phyloP scores from a whole-genome alignment of 2,888 invertebrate genomes.

The Sphinx pinastri region DNA sequence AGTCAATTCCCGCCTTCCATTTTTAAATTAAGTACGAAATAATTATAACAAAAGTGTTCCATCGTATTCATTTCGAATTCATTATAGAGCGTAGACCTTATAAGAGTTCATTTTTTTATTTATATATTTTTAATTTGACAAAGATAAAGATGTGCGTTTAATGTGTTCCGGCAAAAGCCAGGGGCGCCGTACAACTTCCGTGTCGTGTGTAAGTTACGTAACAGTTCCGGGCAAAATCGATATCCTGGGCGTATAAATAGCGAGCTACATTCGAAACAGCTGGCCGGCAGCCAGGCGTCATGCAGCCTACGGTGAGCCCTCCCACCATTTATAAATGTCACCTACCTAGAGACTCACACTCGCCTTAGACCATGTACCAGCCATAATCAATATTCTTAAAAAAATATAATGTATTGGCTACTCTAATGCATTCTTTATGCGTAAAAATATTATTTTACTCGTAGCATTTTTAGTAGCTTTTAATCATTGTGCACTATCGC shows the following conservation, averaged over 20 bases:
- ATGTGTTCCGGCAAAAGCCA: conserved; percentile 55
- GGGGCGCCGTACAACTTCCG: conserved; percentile 65
- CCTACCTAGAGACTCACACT: not conserved
- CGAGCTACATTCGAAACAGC: conserved; percentile 74
- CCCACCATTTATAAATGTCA: conserved; percentile 2
- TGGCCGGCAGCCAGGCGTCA: conserved; percentile 71
- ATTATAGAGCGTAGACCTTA: not conserved
- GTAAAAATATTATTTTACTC: no score
- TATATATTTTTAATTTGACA: conserved; percentile 4
- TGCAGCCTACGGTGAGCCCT: conserved; percentile 72
- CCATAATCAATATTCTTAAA: not conserved
- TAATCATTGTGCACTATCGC: not conserved
- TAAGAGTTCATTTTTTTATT: conserved; percentile 6
- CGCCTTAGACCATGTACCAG: no score
- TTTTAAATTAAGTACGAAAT: conserved; percentile 38
- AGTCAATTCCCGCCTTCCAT: conserved; percentile 63
- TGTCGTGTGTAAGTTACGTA: conserved; percentile 72
- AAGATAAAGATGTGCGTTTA: conserved; percentile 53
- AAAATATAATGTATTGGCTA: not conserved
- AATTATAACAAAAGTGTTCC: conserved; percentile 27
- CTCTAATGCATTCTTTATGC: not conserved
- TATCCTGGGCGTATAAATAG: conserved; percentile 80
- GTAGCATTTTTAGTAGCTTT: no score
- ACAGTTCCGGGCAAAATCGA: conserved; percentile 79
- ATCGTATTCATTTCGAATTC: not conserved